Conservation (phyloP, 2,888 invertebrate species). For the Patella caerulea region DNA sequence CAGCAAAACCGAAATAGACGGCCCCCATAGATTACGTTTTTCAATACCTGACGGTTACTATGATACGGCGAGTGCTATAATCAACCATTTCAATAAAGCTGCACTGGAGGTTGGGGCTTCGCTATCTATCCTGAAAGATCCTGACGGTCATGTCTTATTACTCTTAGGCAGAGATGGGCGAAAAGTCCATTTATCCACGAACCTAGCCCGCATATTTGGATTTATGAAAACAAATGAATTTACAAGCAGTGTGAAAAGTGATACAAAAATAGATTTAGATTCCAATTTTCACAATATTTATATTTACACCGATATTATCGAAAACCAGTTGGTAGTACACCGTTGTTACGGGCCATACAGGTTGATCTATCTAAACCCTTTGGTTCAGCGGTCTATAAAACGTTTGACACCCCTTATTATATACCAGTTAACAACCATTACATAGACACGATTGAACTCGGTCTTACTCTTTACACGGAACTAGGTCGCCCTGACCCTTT, state of each 20-base stretch:
- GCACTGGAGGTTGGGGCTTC: background rate
- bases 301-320: background rate
- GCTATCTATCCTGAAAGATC: background rate
- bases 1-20: background rate
- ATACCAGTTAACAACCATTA: background rate
- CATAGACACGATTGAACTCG: no score
- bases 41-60: background rate
- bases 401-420: background rate
- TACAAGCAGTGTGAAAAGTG: background rate
- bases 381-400: background rate
- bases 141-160: background rate
- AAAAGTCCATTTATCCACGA: background rate
- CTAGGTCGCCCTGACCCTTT: no score
- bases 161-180: background rate
- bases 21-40: background rate
- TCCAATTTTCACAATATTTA: background rate
- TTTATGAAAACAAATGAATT: background rate
- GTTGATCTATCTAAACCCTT: background rate
- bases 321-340: background rate
- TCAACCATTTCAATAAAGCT: background rate
- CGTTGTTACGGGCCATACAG: background rate
- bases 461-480: no score
- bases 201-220: background rate
- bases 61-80: background rate
- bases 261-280: background rate